These are phyloP conservation scores for Salarias fasciatus DNA, from an alignment of 2,797 vertebrate species.

Conservation along the genomic window DNA sequence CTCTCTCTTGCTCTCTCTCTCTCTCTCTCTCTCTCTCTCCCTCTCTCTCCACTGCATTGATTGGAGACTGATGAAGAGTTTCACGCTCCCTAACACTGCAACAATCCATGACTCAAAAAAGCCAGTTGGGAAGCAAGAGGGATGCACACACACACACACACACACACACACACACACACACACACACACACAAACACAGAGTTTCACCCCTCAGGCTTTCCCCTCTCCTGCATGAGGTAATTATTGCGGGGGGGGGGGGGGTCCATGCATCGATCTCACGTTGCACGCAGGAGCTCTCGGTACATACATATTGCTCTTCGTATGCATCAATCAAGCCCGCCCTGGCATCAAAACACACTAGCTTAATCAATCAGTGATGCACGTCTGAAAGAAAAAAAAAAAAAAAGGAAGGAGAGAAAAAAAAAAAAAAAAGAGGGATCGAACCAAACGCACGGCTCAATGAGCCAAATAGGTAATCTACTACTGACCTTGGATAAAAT, in stretches of 20 bases:
- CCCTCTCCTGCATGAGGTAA: constrained; percentile 73
- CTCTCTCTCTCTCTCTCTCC: constrained; percentile 1
- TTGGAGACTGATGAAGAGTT: constrained; percentile 71
- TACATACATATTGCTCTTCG: constrained; percentile 67
- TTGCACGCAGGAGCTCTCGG: constrained; percentile 69
- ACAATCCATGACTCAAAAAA: constrained; percentile 66
- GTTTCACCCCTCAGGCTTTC: constrained; percentile 42
- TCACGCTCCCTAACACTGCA: constrained; percentile 63
- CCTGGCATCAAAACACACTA: constrained; percentile 60
- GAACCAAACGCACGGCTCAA: constrained; percentile 63
- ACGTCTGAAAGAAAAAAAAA: constrained; percentile 54
- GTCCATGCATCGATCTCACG: constrained; percentile 74
- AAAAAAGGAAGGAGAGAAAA: constrained; percentile 51
- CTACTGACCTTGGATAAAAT: constrained; percentile 76
- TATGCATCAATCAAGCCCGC: constrained; percentile 70
- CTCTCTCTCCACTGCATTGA: constrained; percentile 62
- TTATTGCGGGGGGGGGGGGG: constrained; percentile 73
- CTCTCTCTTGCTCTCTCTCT: constrained; percentile 21
- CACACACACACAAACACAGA: constrained; percentile 14
- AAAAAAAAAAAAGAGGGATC: constrained; percentile 52
- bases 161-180: constrained; percentile 16
- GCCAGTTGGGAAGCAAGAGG: constrained; percentile 21
- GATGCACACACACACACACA: constrained; percentile 17
- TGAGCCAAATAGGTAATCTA: constrained; percentile 76
- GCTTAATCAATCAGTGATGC: constrained; percentile 72